Percentiles rank a stretch among this genome's conserved stretches.
Evolutionary conservation across 2,797 vertebrate species (phyloP).

Genomic region (Urophycis tenuis): DNA sequence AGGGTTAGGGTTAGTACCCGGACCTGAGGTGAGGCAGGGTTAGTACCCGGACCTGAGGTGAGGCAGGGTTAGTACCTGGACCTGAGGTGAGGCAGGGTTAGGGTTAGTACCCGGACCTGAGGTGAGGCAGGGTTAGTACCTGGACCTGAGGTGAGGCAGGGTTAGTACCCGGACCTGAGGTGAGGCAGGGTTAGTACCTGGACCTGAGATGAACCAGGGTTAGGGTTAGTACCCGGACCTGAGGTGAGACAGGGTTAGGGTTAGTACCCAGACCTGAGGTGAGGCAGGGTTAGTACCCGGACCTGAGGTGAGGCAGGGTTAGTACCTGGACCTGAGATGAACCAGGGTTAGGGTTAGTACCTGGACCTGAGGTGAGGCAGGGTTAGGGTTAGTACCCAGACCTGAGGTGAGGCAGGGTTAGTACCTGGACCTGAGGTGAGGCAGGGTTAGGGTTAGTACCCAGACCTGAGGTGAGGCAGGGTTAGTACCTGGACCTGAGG

Average conservation of each 20-base stretch:
- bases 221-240: neutral
- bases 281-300: neutral
- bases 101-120: slow-evolving; percentile 63
- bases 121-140: slow-evolving; percentile 74
- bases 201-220: neutral
- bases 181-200: slow-evolving; percentile 43
- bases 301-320: too few species aligned
- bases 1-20: neutral
- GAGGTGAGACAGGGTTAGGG: too few species aligned
- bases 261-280: too few species aligned
- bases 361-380: too few species aligned
- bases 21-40: neutral
- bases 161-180: slow-evolving; percentile 83
- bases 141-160: slow-evolving; percentile 77
- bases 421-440: too few species aligned
- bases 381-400: too few species aligned
- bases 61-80: neutral
- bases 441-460: too few species aligned
- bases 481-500: too few species aligned
- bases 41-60: neutral
- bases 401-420: too few species aligned
- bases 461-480: too few species aligned
- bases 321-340: too few species aligned
- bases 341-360: too few species aligned
- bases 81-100: neutral